A percentile compares a stretch with the other conserved stretches of the same genome.
Conservation (phyloP, 2,113 vertebrate species). For the Proterorhinus semilunaris region DNA sequence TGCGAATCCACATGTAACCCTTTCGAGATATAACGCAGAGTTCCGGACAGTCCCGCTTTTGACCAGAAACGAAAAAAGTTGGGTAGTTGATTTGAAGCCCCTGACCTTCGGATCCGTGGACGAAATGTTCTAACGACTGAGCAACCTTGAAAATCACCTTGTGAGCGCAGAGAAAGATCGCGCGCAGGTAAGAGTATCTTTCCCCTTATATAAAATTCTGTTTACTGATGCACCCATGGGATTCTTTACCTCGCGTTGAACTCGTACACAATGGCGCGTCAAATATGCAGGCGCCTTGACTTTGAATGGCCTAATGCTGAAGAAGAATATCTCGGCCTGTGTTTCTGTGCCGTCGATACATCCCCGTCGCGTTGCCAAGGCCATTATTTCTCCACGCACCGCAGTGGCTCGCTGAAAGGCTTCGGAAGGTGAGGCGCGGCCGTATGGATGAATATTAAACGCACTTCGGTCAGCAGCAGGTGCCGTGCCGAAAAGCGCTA, state of each 20-base stretch:
- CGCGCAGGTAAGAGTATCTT: no score
- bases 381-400: background rate
- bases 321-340: background rate
- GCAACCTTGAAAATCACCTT: no score
- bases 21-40: no score
- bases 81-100: no score
- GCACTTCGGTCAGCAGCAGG: background rate
- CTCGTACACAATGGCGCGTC: background rate
- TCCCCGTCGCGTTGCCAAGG: background rate
- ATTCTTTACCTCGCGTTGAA: background rate
- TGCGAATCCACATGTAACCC: no score
- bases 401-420: background rate
- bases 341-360: background rate
- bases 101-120: no score
- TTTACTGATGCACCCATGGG: background rate
- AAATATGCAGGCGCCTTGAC: background rate
- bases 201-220: no score
- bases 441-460: background rate
- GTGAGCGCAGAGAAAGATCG: no score
- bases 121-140: no score
- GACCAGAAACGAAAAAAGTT: no score
- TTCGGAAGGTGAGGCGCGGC: background rate
- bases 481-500: background rate
- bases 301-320: background rate
- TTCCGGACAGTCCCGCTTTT: no score